Evolutionary conservation across 2,888 invertebrate genomes (phyloP).

Genomic region (Dichetophora obliterata): DNA sequence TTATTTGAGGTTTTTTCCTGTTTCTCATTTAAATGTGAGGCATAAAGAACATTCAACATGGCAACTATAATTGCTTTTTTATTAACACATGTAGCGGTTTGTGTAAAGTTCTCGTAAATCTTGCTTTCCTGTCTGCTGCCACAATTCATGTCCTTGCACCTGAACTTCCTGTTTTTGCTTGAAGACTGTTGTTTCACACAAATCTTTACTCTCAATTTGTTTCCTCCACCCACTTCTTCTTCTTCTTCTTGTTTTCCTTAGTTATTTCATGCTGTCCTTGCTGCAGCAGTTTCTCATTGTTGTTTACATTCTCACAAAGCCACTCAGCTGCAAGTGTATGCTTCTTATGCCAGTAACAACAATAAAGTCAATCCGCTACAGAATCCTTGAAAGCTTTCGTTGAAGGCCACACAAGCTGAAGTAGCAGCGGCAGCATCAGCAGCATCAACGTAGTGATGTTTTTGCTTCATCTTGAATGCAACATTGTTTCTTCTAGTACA

Average conservation of each 20-base stretch:
- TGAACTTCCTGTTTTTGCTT: slow-evolving; percentile 11
- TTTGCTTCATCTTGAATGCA: not conserved
- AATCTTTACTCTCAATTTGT: not conserved
- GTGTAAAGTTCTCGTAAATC: not conserved
- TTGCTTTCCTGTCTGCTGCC: not conserved
- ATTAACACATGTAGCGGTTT: not conserved
- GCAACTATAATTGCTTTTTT: not conserved
- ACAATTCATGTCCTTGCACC: not conserved
- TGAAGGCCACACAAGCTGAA: slow-evolving; percentile 32
- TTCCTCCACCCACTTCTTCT: not conserved
- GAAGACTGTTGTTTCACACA: too few species aligned
- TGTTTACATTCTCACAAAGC: not conserved
- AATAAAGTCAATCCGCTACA: not conserved
- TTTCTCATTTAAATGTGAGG: too few species aligned
- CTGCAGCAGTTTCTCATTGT: not conserved
- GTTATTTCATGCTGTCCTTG: not conserved
- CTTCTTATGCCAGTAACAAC: not conserved
- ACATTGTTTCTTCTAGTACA: slow-evolving; percentile 11
- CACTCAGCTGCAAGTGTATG: not conserved
- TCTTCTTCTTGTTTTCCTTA: not conserved
- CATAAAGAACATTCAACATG: not conserved
- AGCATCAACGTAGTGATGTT: not conserved
- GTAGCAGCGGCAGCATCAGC: not conserved
- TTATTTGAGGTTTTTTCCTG: too few species aligned
- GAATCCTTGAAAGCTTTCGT: slow-evolving; percentile 33